Percentiles rank a stretch among this genome's conserved stretches.
phyloP scores from a whole-genome alignment of 2,888 invertebrate genomes.

The Brachylomia viminalis region DNA sequence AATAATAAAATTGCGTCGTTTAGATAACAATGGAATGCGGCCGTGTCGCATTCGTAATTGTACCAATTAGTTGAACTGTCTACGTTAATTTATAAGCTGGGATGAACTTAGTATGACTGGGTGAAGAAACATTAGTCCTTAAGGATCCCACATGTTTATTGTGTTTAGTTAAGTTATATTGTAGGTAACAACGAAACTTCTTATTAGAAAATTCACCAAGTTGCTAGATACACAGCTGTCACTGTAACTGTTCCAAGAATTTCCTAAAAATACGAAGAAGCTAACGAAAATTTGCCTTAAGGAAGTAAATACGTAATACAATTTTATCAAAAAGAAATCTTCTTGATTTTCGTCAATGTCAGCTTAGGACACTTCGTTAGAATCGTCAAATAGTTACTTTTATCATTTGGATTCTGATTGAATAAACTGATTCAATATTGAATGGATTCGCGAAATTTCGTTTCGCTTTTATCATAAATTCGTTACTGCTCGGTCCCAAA shows the following conservation, averaged over 20 bases:
- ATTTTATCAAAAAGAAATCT: conserved; percentile 36
- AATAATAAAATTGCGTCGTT: conserved; percentile 71
- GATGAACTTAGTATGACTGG: conserved; percentile 68
- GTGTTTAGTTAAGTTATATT: neutral
- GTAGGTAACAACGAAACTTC: neutral
- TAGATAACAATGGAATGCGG: conserved; percentile 79
- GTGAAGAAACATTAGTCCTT: conserved; percentile 57
- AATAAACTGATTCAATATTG: conserved; percentile 51
- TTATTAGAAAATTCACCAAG: neutral
- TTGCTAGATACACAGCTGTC: neutral
- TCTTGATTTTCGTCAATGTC: conserved; percentile 35
- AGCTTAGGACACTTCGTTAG: conserved; percentile 51
- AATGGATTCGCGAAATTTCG: conserved; percentile 38
- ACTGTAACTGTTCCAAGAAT: neutral
- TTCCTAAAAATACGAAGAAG: neutral
- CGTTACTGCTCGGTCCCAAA: conserved; percentile 14
- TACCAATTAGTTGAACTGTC: conserved; percentile 83
- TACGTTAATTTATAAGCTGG: conserved; percentile 80
- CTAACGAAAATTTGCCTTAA: conserved; percentile 14
- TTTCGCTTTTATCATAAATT: conserved; percentile 45
- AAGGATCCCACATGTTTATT: conserved; percentile 3
- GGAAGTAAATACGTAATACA: conserved; percentile 17
- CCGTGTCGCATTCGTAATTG: conserved; percentile 82
- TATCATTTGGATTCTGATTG: conserved; percentile 53
- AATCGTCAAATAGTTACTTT: conserved; percentile 63